Percentiles rank a stretch among this genome's conserved stretches.
Evolutionary conservation across 2,113 vertebrate species (phyloP).

Genomic region (Odocoileus hemionus): DNA sequence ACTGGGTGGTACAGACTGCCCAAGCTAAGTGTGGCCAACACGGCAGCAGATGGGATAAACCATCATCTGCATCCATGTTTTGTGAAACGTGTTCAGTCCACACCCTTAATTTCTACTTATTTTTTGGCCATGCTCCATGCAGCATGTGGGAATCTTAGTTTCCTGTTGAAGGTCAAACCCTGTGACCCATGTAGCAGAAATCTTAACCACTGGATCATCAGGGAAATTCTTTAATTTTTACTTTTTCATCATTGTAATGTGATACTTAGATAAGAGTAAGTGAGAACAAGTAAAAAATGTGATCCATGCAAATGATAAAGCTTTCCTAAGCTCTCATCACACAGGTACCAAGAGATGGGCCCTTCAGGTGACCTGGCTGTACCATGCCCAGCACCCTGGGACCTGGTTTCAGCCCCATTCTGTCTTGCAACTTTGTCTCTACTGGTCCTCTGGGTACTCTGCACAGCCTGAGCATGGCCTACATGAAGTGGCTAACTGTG

Average conservation of each 20-base stretch:
- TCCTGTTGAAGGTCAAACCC: not conserved
- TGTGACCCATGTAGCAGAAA: not conserved
- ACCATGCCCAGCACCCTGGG: not conserved
- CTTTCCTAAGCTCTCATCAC: not conserved
- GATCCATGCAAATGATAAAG: not conserved
- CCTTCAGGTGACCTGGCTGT: not conserved
- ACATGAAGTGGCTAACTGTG: not conserved
- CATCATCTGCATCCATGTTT: not conserved
- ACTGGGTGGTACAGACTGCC: not conserved
- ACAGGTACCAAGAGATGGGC: not conserved
- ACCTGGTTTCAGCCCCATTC: no score
- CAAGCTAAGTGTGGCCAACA: not conserved
- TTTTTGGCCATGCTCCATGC: not conserved
- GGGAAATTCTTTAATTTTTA: not conserved
- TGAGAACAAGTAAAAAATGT: not conserved
- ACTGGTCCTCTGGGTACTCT: not conserved
- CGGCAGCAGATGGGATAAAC: not conserved
- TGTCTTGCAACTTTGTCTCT: not conserved
- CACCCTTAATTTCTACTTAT: not conserved
- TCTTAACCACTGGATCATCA: not conserved
- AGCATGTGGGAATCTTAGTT: not conserved
- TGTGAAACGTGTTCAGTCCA: not conserved
- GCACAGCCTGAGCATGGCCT: not conserved
- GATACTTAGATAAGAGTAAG: not conserved
- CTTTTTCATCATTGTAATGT: not conserved